A percentile compares a stretch with the other conserved stretches of the same genome.
These are phyloP conservation scores for Euwallacea fornicatus DNA, from an alignment of 1,140 invertebrate species.

Conservation along the genomic window DNA sequence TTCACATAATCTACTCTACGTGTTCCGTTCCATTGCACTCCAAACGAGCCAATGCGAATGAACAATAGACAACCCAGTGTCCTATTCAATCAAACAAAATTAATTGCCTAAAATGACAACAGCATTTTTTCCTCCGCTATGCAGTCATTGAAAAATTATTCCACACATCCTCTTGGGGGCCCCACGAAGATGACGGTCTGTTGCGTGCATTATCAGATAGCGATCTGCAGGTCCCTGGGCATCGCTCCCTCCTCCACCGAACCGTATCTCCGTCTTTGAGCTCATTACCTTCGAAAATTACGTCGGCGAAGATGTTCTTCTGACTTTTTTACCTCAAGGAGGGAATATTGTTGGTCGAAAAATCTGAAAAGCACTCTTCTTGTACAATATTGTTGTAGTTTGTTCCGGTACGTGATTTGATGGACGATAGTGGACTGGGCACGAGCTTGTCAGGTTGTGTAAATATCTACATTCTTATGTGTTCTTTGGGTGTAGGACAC, in stretches of 20 bases:
- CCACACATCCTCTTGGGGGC: conserved; percentile 8
- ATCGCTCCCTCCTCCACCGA: conserved; percentile 8
- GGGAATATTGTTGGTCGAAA: background rate
- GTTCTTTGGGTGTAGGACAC: too few species aligned
- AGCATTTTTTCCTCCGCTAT: background rate
- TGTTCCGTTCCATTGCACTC: too few species aligned
- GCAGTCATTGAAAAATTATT: conserved; percentile 19
- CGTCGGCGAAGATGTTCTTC: conserved; percentile 9
- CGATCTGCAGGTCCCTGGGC: conserved; percentile 15
- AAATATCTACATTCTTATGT: too few species aligned
- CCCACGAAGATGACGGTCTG: conserved; percentile 18
- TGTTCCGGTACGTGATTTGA: background rate
- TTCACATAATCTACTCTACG: too few species aligned
- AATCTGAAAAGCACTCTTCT: background rate
- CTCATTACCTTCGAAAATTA: conserved; percentile 20
- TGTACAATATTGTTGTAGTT: background rate
- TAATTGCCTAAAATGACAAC: conserved; percentile 13
- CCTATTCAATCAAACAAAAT: conserved; percentile 2
- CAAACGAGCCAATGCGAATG: too few species aligned
- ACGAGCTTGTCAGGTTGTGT: background rate
- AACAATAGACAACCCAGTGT: conserved; percentile 8
- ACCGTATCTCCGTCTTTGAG: conserved; percentile 13
- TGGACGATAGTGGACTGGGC: background rate
- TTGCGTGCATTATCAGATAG: conserved; percentile 11
- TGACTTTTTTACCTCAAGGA: background rate